Evolutionary conservation across 2,888 invertebrate species (phyloP), one percentile per base, ranked within the genome.

Genomic region (Sphaeridia pumilis): DNA sequence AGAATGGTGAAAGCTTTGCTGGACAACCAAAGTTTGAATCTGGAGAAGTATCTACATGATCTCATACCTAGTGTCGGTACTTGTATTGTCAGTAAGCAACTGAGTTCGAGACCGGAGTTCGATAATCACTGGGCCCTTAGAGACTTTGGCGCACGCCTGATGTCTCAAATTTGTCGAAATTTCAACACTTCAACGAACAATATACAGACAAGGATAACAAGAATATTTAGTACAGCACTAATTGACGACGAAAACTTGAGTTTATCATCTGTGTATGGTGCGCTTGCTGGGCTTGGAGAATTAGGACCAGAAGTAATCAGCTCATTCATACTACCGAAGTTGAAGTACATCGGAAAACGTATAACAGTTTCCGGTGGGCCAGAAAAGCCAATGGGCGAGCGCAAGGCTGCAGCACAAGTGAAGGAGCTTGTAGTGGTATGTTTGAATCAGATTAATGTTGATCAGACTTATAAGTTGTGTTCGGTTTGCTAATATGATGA

Each of bases 121-220:
- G 97, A 97, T 71, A 97, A 98, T 73, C 97, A 98, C 71, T 98
- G 95, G 95, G 97, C 95, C 0, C 73, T 98, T 49, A 76, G 97
- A 12, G 95, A 97, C 71, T 98, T 97, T 72, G 94, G 95, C 1
- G 87, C 95, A 0, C 78, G 89, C 0, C 76, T 94, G 7, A 87
- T 94, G 83, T 81, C 89, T 0, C 89, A 90, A 70, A 88, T 94
- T 63, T 92, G 90, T 74, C 89, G 89, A 72, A 92, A 88, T 65
- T 95, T 93, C 70, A 93, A 92, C 70, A 92, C 93, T 0, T 88
- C 88, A 38, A 93, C 93, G 4, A 95, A 95, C 70, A 92, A 90
- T 70, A 78, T 97, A 21, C 95, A 95, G 73, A 92, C 92, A 0
- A 78, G 97, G 64, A 84, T 97, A 1, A 94, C 94, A 0, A 78